Base-by-base conservation (phyloP, 2,113 vertebrate species). In the Oceanodroma tethys region DNA sequence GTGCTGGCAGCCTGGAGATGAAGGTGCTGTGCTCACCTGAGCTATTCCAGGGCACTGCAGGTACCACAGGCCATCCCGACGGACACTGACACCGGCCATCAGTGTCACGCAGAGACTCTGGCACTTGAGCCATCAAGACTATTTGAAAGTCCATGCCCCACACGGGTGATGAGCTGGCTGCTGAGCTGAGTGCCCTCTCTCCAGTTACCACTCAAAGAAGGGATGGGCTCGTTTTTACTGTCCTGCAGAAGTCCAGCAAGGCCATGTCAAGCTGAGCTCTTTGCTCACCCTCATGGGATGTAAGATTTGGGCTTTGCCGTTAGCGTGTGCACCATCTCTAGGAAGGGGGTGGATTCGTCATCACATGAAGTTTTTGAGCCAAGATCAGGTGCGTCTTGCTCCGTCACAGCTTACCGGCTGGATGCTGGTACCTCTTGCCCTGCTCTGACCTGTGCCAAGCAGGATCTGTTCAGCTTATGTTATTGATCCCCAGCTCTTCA, bases 1-100 rank as follows among this genome's bases (percentile, higher is more conserved):
- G 4, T 76, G 65, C 60, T 43, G 52, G 21, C 72, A 88, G 48
- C 63, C 60, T 74, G 65, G 45, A 63, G 67, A 6, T 30, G 60
- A 23, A 68, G 65, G 16, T 25, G 40, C 79, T 86, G 32, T 42
- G 58, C 73, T 87, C 32, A 29, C 32, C 43, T 27, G 76, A 76
- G 62, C 53, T 43, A 1, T 9, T 23, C 59, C 60, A 53, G 53
- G 70, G 60, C 47, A 42, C n/a, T 72, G 45, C 58, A 48, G 90
- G 65, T 47, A 4, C 47, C 34, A 18, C 0, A 0, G 56, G 23
- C 34, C 38, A 8, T 52, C 79, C 29, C 0, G 0, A 9, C 13
- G 65, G 59, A 48, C 55, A 30, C 36, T 19, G 7, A 5, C 25
- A 25, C 10, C 5, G 0, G 20, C 60, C 40, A 21, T 15, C 4